Percentiles rank a stretch among this genome's conserved stretches.
phyloP scores from a whole-genome alignment of 1,140 invertebrate species.

The Drosophila tropicalis region DNA sequence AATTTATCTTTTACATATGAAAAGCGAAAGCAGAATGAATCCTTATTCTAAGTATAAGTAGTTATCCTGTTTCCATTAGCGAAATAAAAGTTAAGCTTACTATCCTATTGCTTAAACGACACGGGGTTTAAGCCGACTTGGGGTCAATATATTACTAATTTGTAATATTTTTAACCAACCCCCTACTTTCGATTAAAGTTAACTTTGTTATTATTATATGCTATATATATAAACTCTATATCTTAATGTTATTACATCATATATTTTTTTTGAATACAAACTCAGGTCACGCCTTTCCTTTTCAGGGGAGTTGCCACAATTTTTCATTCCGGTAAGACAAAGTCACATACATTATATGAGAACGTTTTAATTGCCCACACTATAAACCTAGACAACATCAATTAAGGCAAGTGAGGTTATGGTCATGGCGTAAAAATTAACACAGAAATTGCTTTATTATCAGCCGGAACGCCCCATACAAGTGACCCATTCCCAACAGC shows the following conservation, averaged over 20 bases:
- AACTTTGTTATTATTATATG: no score
- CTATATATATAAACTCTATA: neutral
- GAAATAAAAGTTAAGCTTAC: no score
- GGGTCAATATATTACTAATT: no score
- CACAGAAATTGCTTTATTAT: constrained; percentile 73
- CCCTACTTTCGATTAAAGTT: no score
- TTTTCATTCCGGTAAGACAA: constrained; percentile 3
- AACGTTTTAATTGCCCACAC: constrained; percentile 50
- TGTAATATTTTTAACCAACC: no score
- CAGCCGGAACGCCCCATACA: constrained; percentile 25
- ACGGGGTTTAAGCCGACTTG: no score
- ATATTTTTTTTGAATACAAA: neutral
- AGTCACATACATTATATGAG: constrained; percentile 10
- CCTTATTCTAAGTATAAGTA: no score
- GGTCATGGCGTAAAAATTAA: constrained; percentile 69
- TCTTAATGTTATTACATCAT: neutral
- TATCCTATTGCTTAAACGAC: no score
- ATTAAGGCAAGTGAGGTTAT: constrained; percentile 60
- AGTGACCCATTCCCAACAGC: neutral
- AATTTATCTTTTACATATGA: no score
- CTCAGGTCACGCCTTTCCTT: neutral
- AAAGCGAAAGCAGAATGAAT: no score
- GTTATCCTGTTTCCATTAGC: no score
- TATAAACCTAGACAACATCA: constrained; percentile 59
- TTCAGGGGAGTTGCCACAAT: neutral